Base-by-base conservation (phyloP, 2,797 vertebrate species). In the Channa striata region DNA sequence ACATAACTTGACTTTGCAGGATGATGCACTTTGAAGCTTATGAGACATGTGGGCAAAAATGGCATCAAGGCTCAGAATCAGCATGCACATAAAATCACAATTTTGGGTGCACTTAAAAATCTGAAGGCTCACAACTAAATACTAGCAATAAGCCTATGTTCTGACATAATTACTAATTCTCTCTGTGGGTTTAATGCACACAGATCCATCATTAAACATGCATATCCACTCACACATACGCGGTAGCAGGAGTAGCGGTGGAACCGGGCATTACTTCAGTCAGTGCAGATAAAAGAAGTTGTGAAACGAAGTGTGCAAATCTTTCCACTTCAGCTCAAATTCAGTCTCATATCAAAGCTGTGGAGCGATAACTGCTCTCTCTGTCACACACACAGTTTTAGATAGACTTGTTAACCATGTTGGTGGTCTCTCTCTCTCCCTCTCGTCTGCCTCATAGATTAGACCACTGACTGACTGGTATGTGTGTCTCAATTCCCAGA, bases 251-350 rank as follows among this genome's bases (percentile, higher is more conserved):
- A 63, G 75, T 50, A 58, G 65, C 52, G 48, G 61, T 36, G 50
- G 62, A 83, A 90, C 88, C 84, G 72, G 53, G 19, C 86, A 57
- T 81, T 81, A 85, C 82, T 84, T 84, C 84, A 87, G 81, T 83
- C 78, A 56, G 62, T 17, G 36, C 76, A 70, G 87, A 91, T 89
- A 90, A 90, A 84, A 79, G 58, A 81, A 87, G 86, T 90, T 90
- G 89, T 87, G 91, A 88, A 91, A 90, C 50, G 64, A 88, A 88
- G 69, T 88, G 85, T 87, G 86, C 72, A 89, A 90, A 89, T 87
- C 89, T 89, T 89, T 89, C 88, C 84, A 87, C 87, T 88, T 88
- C 77, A 89, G 77, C 81, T 86, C 80, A 82, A 85, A 86, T 87
- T 82, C 63, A 23, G 80, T 77, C 86, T 85, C 87, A 86, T 87